A percentile compares a stretch with the other conserved stretches of the same genome.
Conservation (phyloP, 2,113 vertebrate species). For the Laticauda colubrina region DNA sequence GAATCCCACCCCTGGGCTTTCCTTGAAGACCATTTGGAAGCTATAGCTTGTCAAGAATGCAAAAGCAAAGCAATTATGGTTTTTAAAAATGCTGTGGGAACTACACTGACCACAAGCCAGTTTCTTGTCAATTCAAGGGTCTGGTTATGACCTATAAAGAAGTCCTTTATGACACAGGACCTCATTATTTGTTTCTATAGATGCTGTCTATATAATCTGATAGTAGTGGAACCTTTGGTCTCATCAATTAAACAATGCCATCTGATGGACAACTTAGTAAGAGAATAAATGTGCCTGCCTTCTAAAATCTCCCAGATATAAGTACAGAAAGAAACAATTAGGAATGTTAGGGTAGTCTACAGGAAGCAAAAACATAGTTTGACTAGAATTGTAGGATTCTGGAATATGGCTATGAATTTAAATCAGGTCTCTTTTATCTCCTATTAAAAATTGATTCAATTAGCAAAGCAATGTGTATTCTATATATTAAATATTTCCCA, state of each 20-base stretch:
- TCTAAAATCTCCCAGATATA: background rate
- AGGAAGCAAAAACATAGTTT: background rate
- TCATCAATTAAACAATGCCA: background rate
- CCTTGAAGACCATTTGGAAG: background rate
- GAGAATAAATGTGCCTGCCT: background rate
- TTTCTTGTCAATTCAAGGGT: background rate
- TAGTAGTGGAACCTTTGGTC: background rate
- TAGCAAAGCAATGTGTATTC: slow-evolving; percentile 10
- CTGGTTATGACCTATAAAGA: background rate
- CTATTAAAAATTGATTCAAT: background rate
- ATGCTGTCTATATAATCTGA: background rate
- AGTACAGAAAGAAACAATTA: background rate
- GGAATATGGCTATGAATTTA: background rate
- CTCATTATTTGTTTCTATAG: background rate
- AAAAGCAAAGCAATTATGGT: background rate
- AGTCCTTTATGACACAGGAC: background rate
- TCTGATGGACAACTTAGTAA: background rate
- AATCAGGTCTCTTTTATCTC: background rate
- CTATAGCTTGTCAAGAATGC: background rate
- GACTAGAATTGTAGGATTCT: background rate
- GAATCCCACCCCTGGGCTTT: background rate
- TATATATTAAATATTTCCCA: background rate
- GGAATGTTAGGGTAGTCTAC: background rate
- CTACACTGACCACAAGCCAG: background rate
- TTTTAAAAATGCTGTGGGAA: background rate